Evolutionary conservation across 2,113 vertebrate species (phyloP).

Genomic region (Solenodon paradoxus): DNA sequence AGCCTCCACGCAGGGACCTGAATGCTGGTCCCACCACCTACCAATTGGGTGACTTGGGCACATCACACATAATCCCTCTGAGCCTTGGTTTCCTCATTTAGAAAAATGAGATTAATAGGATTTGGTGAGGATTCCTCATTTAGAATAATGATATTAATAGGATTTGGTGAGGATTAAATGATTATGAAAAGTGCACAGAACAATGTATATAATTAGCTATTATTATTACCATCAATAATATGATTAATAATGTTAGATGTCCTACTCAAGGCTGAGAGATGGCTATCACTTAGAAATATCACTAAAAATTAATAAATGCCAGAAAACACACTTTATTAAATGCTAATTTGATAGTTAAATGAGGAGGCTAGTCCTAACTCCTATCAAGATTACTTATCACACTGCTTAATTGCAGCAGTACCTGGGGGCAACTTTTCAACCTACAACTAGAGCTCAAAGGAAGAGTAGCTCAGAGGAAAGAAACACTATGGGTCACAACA

Average conservation of each 20-base stretch:
- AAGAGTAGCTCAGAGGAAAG: not conserved
- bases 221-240: not conserved
- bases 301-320: not conserved
- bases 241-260: not conserved
- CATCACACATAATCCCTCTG: not conserved
- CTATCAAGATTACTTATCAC: not conserved
- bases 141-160: not conserved
- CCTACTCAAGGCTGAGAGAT: not conserved
- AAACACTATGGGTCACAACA: not conserved
- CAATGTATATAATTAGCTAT: not conserved
- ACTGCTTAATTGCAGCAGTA: rapidly evolving
- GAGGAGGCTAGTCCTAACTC: not conserved
- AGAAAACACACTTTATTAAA: no score
- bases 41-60: not conserved
- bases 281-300: not conserved
- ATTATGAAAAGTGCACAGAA: not conserved
- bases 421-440: not conserved
- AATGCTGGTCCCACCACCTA: not conserved
- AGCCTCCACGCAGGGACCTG: no score
- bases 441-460: not conserved
- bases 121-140: not conserved
- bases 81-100: not conserved
- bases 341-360: no score
- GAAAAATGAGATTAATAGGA: not conserved
- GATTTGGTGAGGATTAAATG: not conserved